Conservation (phyloP, 2,113 vertebrate species). For the Nycticorax nycticorax region DNA sequence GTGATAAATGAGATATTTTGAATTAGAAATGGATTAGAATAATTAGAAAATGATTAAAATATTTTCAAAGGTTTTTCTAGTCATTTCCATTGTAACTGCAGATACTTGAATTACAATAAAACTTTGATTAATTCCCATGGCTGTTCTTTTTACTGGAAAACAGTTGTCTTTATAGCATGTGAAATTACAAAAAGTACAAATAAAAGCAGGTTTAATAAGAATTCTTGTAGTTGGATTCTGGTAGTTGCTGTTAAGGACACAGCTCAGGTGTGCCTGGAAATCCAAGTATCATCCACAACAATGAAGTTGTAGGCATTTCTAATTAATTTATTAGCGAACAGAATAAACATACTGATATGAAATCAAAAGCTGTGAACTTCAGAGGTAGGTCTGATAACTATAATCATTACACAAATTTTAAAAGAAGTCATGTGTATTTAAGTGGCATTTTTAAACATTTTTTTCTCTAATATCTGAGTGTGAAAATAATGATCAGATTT, state of each 20-base stretch:
- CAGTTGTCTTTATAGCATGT: not conserved
- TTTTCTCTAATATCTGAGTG: not conserved
- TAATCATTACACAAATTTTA: not conserved
- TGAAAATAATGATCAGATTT: not conserved
- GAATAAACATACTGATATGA: not conserved
- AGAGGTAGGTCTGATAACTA: not conserved
- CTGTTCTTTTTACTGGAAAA: not conserved
- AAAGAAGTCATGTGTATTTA: not conserved
- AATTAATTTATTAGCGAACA: not conserved
- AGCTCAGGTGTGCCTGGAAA: not conserved
- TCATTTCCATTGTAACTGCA: not conserved
- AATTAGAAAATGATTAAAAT: not conserved
- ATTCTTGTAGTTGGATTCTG: not conserved
- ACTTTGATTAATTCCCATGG: not conserved
- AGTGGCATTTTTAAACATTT: not conserved
- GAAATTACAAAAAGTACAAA: not conserved
- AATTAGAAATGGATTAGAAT: not conserved
- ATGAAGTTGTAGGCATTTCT: not conserved
- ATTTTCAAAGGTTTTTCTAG: not conserved
- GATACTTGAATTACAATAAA: not conserved
- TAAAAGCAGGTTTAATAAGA: not conserved
- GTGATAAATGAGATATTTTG: not conserved
- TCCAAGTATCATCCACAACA: not conserved
- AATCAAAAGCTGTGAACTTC: not conserved
- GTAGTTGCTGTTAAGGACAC: not conserved